phyloP scores from a whole-genome alignment of 2,797 vertebrate genomes.

The Miichthys miiuy region DNA sequence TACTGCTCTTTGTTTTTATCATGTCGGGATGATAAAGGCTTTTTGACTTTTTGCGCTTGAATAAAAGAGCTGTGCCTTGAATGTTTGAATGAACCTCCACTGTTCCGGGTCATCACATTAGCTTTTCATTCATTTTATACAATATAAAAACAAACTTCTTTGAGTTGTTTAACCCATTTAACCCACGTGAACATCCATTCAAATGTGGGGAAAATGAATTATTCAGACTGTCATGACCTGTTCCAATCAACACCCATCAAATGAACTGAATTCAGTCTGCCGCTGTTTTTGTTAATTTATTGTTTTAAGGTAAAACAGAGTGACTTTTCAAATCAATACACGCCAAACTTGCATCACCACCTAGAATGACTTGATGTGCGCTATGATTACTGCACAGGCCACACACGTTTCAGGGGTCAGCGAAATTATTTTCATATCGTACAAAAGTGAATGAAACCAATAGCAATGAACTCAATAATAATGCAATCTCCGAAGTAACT shows the following conservation, averaged over 20 bases:
- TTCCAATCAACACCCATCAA: background rate
- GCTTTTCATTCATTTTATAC: background rate
- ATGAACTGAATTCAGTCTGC: too few relatives aligned
- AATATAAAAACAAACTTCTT: background rate
- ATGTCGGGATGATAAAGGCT: background rate
- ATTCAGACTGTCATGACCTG: background rate
- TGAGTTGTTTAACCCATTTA: background rate
- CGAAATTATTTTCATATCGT: too few relatives aligned
- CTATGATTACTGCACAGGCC: too few relatives aligned
- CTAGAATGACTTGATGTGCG: too few relatives aligned
- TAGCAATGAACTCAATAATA: too few relatives aligned
- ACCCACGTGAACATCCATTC: background rate
- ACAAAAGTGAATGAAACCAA: too few relatives aligned
- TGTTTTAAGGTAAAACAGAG: too few relatives aligned
- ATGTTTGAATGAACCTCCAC: background rate
- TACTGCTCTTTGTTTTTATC: background rate
- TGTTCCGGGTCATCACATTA: background rate
- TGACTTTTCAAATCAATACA: too few relatives aligned
- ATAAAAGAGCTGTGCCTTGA: background rate
- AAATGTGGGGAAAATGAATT: background rate
- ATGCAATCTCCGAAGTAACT: too few relatives aligned
- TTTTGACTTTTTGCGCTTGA: background rate
- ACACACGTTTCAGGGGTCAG: too few relatives aligned
- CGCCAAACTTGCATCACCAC: too few relatives aligned
- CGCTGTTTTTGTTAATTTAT: too few relatives aligned